Evolutionary conservation across 1,140 invertebrate genomes (phyloP), one percentile per base, ranked within the genome.

Genomic region (Cylas formicarius): DNA sequence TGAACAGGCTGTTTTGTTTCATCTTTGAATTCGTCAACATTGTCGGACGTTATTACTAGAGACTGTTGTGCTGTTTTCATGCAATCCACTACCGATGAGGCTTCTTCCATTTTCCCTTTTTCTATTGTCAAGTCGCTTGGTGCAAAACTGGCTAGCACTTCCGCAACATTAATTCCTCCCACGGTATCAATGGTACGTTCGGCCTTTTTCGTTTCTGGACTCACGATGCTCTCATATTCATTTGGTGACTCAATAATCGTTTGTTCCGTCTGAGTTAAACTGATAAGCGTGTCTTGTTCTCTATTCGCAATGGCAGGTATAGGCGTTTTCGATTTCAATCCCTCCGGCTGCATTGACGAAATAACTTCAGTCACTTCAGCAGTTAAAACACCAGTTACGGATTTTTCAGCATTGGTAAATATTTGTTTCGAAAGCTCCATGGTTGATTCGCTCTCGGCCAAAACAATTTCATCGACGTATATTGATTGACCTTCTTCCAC

Each of bases 141-240:
- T 48, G 65, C 66, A 36, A 72, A 69, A 36, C 72, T 57, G 8
- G 60, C 39, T 11, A 67, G 33, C 1, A 72, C 61, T 56, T 76
- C 61, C 38, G 62, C 65, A 10, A 75, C 58, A 4, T 56, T 65
- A 10, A 76, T 32, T 38, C 68, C 63, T 23, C 62, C 65, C 14
- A 56, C 55, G 58, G 70, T 67, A 28, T 72, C 66, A 31, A 74
- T 61, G 10, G 48, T 61, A 14, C 66, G 44, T 7, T 65, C 56
- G 3, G 68, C 74, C 27, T 31, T 68, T 44, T 66, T 64, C 11
- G 34, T 50, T 9, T 46, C 39, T 56, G 56, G 18, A 59, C 62
- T 49, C 20, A 62, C 53, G 23, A 41, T 48, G 18, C 38, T 50
- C 26, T 43, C 28, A 39, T 66, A 64, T 40, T 59, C 41, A 40